Base-by-base conservation (phyloP, 1,140 invertebrate species). In the Asbolus verrucosus region DNA sequence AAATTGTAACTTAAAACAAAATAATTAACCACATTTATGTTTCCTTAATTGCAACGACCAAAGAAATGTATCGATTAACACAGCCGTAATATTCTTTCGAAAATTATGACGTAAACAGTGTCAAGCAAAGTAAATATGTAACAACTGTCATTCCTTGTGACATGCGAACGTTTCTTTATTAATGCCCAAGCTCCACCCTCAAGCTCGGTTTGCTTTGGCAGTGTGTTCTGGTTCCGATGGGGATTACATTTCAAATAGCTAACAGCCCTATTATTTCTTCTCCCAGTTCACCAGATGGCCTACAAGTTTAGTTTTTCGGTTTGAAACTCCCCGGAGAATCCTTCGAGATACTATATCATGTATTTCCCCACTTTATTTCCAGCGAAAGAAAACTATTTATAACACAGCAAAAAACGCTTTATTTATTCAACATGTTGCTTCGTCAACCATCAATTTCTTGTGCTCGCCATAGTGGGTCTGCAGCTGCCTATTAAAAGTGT, bases 401-500 rank as follows among this genome's bases (percentile, higher is more conserved):
- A 43, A 43, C 4, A 15, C 3, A 15, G 15, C 6, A 38, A 38
- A 43, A 43, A 43, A 11, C 27, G n/a, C 13, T 54, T 54, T 24
- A 27, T 54, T 54, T 54, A 54, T 54, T 54, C 46, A 54, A 27
- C 46, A 54, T 54, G 46, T 54, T 54, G 46, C 24, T 18, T 59
- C 65, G 19, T 60, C 50, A 4, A 68, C 43, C 8, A 65, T 27
- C 14, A 36, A 24, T 54, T 54, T 59, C 65, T 41, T 72, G 8
- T 54, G 36, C 36, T 11, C 38, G 13, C 18, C 62, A 46, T 63
- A 59, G 21, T 72, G 39, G 8, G 69, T 65, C 19, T 74, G 31
- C 41, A 80, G 15, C 30, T 79, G 9, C 11, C 67, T 65, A 24
- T 75, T 74, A 50, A 81, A 81, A n/a, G 79, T 81, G 39, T 81